phyloP scores from a whole-genome alignment of 2,797 vertebrate species.

The Anas bernieri region DNA sequence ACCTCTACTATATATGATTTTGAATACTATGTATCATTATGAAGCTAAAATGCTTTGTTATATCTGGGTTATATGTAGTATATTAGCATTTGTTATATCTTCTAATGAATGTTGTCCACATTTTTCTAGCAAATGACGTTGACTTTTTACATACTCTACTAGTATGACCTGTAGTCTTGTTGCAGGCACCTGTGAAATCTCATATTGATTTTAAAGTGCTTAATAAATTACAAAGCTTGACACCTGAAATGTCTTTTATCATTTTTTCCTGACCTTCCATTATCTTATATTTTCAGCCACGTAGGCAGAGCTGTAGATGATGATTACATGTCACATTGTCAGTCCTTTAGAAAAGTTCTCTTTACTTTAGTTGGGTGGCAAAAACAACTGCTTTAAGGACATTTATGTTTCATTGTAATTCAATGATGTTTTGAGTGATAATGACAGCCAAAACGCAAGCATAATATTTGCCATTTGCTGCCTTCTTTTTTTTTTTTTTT shows the following conservation, averaged over 20 bases:
- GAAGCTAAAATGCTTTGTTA: neutral
- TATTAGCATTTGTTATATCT: neutral
- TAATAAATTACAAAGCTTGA: neutral
- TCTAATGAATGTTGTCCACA: neutral
- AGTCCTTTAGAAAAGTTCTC: neutral
- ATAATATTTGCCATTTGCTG: neutral
- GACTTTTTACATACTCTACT: neutral
- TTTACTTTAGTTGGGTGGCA: neutral
- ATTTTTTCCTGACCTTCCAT: constrained; percentile 2
- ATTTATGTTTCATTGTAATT: constrained; percentile 11
- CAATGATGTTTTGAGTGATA: neutral
- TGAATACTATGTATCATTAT: neutral
- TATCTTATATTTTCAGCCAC: neutral
- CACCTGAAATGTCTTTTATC: neutral
- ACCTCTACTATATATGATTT: neutral
- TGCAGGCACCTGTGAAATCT: neutral
- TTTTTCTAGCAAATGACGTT: neutral
- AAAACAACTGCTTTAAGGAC: neutral
- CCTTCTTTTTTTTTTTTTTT: neutral
- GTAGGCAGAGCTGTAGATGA: neutral
- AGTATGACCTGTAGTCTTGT: neutral
- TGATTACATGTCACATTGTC: neutral
- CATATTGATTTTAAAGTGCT: neutral
- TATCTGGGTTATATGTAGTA: neutral
- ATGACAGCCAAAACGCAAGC: neutral